A percentile compares a stretch with the other conserved stretches of the same genome.
Conservation (phyloP, 2,113 vertebrate species). For the Aptenodytes patagonicus region DNA sequence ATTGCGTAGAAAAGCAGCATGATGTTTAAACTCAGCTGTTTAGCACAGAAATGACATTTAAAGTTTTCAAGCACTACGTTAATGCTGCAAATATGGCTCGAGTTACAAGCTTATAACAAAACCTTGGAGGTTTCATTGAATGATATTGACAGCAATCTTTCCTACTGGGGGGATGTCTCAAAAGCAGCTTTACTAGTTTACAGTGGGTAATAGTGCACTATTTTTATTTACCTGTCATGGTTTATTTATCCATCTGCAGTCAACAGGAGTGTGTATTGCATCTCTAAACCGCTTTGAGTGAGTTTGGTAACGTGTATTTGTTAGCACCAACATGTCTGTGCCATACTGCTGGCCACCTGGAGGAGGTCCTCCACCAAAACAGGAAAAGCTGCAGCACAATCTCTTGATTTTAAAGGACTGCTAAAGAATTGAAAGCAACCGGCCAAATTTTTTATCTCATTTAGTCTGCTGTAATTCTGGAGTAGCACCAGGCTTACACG, state of each 20-base stretch:
- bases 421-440: not conserved
- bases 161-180: not conserved
- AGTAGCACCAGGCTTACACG: accelerated
- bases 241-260: constrained; percentile 32
- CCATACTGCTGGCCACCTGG: not conserved
- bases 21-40: not conserved
- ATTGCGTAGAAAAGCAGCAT: constrained; percentile 8
- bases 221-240: constrained; percentile 41
- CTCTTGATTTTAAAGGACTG: not conserved
- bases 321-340: not conserved
- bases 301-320: not conserved
- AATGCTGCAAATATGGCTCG: not conserved
- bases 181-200: constrained; percentile 50
- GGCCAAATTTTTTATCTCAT: not conserved
- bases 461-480: not conserved
- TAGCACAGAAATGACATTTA: not conserved
- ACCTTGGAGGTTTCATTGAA: not conserved
- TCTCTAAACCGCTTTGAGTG: not conserved
- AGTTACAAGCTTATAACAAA: constrained; percentile 5
- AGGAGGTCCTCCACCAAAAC: not conserved
- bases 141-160: constrained; percentile 1
- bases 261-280: not conserved
- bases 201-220: constrained; percentile 14
- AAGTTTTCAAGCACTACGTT: not conserved
- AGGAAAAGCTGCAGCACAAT: not conserved